Conservation (phyloP, 2,888 invertebrate genomes). For the Luperina testacea region DNA sequence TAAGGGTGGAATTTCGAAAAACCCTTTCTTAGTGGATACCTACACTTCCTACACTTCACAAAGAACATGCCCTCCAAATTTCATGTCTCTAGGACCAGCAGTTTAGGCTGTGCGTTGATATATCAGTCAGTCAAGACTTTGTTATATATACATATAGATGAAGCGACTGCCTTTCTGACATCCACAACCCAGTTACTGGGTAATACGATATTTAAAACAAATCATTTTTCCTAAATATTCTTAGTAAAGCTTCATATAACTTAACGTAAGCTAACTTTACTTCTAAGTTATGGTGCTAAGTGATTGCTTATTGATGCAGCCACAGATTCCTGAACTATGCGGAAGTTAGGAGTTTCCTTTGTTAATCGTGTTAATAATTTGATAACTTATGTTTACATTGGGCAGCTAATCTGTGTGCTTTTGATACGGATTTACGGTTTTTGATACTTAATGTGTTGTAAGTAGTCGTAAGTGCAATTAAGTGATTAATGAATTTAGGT, state of each 20-base stretch:
- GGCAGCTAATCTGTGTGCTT: conserved; percentile 61
- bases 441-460: conserved; percentile 28
- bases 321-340: conserved; percentile 77
- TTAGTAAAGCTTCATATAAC: background rate
- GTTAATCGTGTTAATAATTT: conserved; percentile 80
- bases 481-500: conserved; percentile 4
- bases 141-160: background rate
- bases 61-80: no score
- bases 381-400: conserved; percentile 62
- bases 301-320: conserved; percentile 80
- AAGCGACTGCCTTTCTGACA: background rate
- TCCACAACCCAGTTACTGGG: background rate
- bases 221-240: background rate
- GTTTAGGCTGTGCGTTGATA: no score
- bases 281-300: conserved; percentile 74
- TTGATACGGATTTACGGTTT: conserved; percentile 48
- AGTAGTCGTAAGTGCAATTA: conserved; percentile 43
- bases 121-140: no score
- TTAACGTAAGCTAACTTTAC: conserved; percentile 55
- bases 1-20: no score
- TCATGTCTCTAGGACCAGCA: no score
- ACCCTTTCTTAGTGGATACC: no score
- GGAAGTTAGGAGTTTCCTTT: conserved; percentile 81
- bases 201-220: background rate
- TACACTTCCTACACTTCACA: no score